Evolutionary conservation across 2,888 invertebrate genomes (phyloP), one percentile per base, ranked within the genome.

Genomic region (Drepana falcataria): DNA sequence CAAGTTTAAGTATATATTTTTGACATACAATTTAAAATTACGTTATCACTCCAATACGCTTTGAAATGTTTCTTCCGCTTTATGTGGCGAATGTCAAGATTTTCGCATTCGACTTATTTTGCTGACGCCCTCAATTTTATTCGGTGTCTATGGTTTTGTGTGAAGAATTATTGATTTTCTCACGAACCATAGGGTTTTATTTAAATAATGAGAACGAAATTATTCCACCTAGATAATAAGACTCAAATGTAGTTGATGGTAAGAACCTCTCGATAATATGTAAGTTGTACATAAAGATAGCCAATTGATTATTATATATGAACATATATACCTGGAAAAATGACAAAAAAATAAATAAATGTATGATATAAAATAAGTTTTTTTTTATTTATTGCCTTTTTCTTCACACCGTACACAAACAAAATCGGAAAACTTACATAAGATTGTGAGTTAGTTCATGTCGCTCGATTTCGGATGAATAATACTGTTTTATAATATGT

Each of bases 191-290:
- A 48, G 56, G 49, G 48, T 58, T 59, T 66, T 70, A 62, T 66
- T 71, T 73, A 74, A 66, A 37, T 37, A 66, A 67, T 58, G 56
- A 61, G 60, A 63, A 75, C 66, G 74, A 80, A 80, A 81, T 84
- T 73, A 87, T 89, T 89, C 89, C 89, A 89, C 83, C 77, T 89
- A 90, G 87, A 55, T 75, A 59, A 67, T 88, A 90, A 88, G 89
- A 83, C 85, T 85, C 83, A 83, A 76, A 80, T 81, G 80, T 87
- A 85, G 81, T 79, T 83, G 73, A 74, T 77, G 65, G 55, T 86
- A 85, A 85, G 86, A 77, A 85, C 79, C 74, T 82, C 78, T 79
- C 65, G 72, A 68, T 79, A 71, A 70, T 72, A 68, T 81, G 61
- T 86, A 84, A 85, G 81, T 81, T 89, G 89, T 89, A 89, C 77